Base-by-base conservation (phyloP, 1,140 invertebrate species). In the Vanessa tameamea region DNA sequence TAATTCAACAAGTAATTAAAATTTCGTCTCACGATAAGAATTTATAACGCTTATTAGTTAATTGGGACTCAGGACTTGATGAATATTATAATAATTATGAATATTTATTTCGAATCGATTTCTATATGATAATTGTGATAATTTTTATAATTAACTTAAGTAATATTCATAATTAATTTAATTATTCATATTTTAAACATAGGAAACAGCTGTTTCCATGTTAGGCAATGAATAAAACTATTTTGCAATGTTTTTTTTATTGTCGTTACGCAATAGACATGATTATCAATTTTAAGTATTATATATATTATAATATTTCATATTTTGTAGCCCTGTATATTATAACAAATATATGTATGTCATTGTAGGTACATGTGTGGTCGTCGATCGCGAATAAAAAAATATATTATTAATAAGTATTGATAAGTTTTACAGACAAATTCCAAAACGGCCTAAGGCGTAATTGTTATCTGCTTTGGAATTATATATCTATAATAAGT, bases 1-100 rank as follows among this genome's bases (percentile, higher is more conserved):
- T 69, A 69, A 69, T 69, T 69, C 47, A 43, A 69, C 53, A 59
- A 61, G 51, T 37, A 69, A 69, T 69, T 69, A 69, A 47, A 47
- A 69, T 68, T 68, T 61, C 67, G 67, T 23, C 14, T 55, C 67
- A 55, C 53, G 1, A 61, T 61, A 59, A 69, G 48, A 69, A 61
- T 69, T 69, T 69, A 15, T 16, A 59, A 69, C 55, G 53, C 14
- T 69, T 47, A 14, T 61, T 16, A 59, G 47, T 69, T 57, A 31
- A 68, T 26, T 69, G 53, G 61, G 67, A 57, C 43, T 69, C 65
- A 55, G 20, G 20, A 57, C 55, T 26, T 26, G 23, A 37, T 61
- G 11, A 14, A 8, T 37, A 6, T 15, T 6, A n/a, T 61, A 61
- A 61, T 61, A 13, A 15, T n/a, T 31, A n/a, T 16, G 14, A n/a